Conservation (phyloP, 2,797 vertebrate species). For the Brotogeris chrysoptera region DNA sequence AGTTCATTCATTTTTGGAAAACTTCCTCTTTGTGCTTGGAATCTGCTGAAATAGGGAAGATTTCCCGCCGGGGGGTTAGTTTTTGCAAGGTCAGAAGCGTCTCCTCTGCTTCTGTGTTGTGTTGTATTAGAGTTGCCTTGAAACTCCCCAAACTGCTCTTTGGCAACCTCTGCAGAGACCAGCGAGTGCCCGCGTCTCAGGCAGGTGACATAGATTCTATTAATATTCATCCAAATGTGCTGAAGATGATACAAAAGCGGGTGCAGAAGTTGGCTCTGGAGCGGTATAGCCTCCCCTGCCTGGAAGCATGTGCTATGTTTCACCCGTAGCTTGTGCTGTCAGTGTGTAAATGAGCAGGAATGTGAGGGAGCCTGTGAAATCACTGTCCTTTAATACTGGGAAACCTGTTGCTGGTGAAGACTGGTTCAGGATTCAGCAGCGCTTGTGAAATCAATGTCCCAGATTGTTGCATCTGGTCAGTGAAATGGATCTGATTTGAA, state of each 20-base stretch:
- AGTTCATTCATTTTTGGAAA: not conserved
- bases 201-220: slow-evolving; percentile 21
- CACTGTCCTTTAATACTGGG: not conserved
- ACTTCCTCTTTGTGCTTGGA: not conserved
- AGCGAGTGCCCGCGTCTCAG: not conserved
- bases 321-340: not conserved
- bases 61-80: accelerated
- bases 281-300: not conserved
- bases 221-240: slow-evolving; percentile 11
- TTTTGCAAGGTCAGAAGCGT: not conserved
- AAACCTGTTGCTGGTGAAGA: not conserved
- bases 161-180: slow-evolving; percentile 31
- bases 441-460: not conserved
- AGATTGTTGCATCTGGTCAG: slow-evolving; percentile 16
- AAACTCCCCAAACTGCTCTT: slow-evolving; percentile 10
- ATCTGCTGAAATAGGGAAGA: not conserved
- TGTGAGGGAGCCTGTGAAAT: not conserved
- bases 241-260: not conserved
- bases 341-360: not conserved
- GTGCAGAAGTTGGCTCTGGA: not conserved
- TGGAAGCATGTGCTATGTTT: not conserved
- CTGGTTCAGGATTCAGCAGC: not conserved
- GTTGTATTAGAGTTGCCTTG: not conserved
- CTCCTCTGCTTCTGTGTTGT: not conserved
- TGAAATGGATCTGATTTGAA: not conserved